A percentile compares a stretch with the other conserved stretches of the same genome.
Evolutionary conservation across 2,888 invertebrate species (phyloP).

Genomic region (Timema cristinae): DNA sequence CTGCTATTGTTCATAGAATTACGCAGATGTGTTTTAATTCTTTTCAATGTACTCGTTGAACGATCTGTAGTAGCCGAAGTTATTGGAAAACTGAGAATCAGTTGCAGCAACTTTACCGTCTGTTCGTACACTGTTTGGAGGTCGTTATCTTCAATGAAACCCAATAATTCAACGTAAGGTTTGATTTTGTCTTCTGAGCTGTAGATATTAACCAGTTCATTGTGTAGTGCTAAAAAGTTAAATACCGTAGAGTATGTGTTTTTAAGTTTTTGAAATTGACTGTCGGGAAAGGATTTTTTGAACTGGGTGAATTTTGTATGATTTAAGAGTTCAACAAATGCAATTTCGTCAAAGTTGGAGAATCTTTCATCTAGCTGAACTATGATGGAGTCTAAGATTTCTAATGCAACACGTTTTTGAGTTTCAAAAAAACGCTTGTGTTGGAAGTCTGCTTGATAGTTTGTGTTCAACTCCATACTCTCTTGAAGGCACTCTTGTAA

Average conservation of each 20-base stretch:
- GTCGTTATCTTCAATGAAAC: too few species aligned
- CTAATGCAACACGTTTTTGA: neutral
- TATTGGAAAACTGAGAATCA: neutral
- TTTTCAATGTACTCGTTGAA: neutral
- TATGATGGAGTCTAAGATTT: neutral
- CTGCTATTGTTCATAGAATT: neutral
- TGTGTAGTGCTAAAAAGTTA: neutral
- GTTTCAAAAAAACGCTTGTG: neutral
- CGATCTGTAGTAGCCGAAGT: neutral
- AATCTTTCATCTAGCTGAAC: neutral
- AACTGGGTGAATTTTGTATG: neutral
- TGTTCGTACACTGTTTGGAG: neutral
- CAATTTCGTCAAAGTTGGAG: neutral
- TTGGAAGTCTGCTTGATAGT: too few species aligned
- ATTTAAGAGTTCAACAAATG: neutral
- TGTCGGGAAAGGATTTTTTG: neutral
- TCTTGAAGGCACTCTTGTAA: neutral
- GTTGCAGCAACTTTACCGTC: conserved; percentile 3
- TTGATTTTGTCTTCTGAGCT: neutral
- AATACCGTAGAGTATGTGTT: neutral
- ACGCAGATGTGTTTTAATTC: conserved; percentile 1
- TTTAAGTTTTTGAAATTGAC: neutral
- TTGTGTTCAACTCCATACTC: too few species aligned
- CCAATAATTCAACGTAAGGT: too few species aligned
- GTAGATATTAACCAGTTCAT: too few species aligned